Evolutionary conservation across 1,140 invertebrate species (phyloP), one percentile per base, ranked within the genome.

Genomic region (Anastatus disparis): DNA sequence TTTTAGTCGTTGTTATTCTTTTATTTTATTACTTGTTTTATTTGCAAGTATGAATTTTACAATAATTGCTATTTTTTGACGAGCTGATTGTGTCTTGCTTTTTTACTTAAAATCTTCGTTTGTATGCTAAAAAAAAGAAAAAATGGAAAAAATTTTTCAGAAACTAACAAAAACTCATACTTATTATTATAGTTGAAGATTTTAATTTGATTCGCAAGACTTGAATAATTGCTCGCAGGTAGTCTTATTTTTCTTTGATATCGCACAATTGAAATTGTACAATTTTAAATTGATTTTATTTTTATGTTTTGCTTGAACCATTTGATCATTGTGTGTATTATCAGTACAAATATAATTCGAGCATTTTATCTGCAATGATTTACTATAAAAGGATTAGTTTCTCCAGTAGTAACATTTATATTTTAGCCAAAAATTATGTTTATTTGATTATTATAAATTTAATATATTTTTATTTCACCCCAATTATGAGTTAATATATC

Each of bases 341-440:
- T n/a, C n/a, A n/a, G n/a, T n/a, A n/a, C n/a, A n/a, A n/a, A n/a
- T n/a, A n/a, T n/a, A n/a, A n/a, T n/a, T n/a, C n/a, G n/a, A n/a
- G n/a, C n/a, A n/a, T n/a, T n/a, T n/a, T n/a, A n/a, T n/a, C n/a
- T n/a, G n/a, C n/a, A n/a, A n/a, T n/a, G n/a, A n/a, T n/a, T n/a
- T n/a, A n/a, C 69, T 44, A 56, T 63, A 68, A 69, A 72, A 74
- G 42, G 24, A 27, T 35, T 9, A 65, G 50, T 65, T 24, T 42
- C 42, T 46, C 17, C 46, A 46, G 26, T 67, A 76, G 78, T 76
- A 77, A 76, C 77, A 81, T 84, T 84, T 82, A 68, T 73, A 81
- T 78, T 83, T n/a, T 85, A 84, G 82, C 83, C 83, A 85, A 85
- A 85, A 85, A 85, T 84, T 85, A 84, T 78, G 80, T 84, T 85